A percentile compares a stretch with the other conserved stretches of the same genome.
Conservation (phyloP, 1,140 invertebrate species). For the Euwallacea similis region DNA sequence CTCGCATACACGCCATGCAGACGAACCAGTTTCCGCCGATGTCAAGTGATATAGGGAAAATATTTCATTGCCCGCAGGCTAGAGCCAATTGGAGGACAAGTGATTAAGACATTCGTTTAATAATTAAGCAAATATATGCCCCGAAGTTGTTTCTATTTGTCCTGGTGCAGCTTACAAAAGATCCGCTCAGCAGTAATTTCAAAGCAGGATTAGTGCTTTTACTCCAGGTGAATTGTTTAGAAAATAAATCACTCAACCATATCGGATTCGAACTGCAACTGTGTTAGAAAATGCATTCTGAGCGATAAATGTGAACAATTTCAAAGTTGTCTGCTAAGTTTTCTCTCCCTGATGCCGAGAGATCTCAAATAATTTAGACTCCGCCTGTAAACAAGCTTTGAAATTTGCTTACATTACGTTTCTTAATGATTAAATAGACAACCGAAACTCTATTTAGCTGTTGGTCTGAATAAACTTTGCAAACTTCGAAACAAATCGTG, state of each 20-base stretch:
- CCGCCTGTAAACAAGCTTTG: background rate
- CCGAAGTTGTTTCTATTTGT: no score
- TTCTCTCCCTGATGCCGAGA: background rate
- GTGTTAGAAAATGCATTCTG: conserved; percentile 15
- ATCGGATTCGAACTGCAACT: conserved; percentile 11
- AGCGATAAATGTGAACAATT: conserved; percentile 7
- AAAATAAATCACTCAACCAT: conserved; percentile 1
- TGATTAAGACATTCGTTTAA: no score
- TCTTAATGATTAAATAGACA: conserved; percentile 4
- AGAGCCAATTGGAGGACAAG: no score
- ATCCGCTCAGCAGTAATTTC: no score
- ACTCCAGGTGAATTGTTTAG: background rate
- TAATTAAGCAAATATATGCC: no score
- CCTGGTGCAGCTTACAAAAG: no score
- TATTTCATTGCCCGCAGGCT: no score
- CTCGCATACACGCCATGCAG: no score
- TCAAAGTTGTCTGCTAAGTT: conserved; percentile 8
- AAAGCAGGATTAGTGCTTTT: no score
- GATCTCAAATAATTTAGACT: conserved; percentile 3
- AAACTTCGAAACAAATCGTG: conserved; percentile 9
- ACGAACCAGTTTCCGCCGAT: no score
- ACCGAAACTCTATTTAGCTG: background rate
- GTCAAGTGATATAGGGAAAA: no score
- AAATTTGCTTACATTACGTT: conserved; percentile 2
- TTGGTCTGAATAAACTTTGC: background rate